Conservation (phyloP, 2,113 vertebrate species). For the Salvator merianae region DNA sequence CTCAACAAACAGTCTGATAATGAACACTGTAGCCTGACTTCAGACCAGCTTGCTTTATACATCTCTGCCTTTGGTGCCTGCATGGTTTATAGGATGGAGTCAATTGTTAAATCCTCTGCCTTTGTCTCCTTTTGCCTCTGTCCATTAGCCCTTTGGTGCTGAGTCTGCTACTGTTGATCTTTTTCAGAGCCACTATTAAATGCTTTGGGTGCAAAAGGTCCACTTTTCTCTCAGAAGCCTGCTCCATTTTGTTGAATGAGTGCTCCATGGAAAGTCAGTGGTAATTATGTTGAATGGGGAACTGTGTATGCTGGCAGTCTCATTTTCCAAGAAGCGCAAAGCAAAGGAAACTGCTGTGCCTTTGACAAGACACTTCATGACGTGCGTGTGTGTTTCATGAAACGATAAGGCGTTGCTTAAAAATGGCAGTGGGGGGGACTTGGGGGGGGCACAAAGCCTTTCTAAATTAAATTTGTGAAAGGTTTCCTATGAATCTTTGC, state of each 20-base stretch:
- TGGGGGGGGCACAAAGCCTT: neutral
- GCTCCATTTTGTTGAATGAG: accelerated
- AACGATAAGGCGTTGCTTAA: neutral
- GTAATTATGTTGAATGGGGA: neutral
- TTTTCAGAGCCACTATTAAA: neutral
- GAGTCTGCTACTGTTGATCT: neutral
- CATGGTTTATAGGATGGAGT: neutral
- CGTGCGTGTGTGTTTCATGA: neutral
- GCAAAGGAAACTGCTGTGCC: neutral
- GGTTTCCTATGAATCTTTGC: neutral
- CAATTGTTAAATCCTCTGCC: neutral
- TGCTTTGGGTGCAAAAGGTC: neutral
- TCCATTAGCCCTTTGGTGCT: neutral
- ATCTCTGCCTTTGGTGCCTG: neutral
- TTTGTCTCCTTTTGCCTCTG: neutral
- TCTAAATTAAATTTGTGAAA: neutral
- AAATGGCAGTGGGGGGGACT: neutral
- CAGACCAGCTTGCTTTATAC: neutral
- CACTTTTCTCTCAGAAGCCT: neutral
- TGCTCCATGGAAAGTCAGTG: neutral
- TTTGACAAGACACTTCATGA: neutral
- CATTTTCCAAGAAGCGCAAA: neutral
- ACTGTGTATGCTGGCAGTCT: neutral
- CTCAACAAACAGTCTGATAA: neutral
- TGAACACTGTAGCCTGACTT: neutral